Evolutionary conservation across 1,140 invertebrate species (phyloP).

Genomic region (Magallana angulata): DNA sequence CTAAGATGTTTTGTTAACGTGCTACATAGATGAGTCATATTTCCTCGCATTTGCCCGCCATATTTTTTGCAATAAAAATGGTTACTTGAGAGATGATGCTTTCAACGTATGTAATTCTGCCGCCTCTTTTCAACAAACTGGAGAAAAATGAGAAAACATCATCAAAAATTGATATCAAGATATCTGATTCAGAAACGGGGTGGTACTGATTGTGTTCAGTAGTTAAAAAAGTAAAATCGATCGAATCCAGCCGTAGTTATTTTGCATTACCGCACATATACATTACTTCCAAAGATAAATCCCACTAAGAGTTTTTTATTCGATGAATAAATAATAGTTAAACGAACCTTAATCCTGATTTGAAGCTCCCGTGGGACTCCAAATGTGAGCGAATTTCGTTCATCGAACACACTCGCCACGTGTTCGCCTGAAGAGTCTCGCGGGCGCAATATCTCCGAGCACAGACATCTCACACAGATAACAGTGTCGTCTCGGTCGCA

Average conservation of each 20-base stretch:
- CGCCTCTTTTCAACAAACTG: too few species aligned
- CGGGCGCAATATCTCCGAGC: not conserved
- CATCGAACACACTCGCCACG: not conserved
- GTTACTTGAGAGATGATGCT: not conserved
- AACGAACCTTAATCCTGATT: not conserved
- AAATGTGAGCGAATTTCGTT: slow-evolving; percentile 19
- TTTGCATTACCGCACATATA: not conserved
- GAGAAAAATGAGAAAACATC: not conserved
- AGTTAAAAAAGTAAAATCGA: not conserved
- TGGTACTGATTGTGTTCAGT: not conserved
- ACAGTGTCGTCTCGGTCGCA: too few species aligned
- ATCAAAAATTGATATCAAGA: not conserved
- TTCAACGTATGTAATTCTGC: too few species aligned
- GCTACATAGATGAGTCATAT: not conserved
- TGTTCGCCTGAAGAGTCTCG: not conserved
- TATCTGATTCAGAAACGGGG: not conserved
- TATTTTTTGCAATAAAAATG: not conserved
- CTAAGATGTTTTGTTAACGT: not conserved
- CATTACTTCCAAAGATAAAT: too few species aligned
- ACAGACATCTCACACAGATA: too few species aligned
- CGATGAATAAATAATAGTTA: slow-evolving; percentile 1
- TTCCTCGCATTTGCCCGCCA: not conserved
- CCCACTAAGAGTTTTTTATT: not conserved
- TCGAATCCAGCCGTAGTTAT: not conserved
- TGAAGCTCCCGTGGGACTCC: not conserved